Percentiles rank a stretch among this genome's conserved stretches.
Conservation (phyloP, 2,888 invertebrate species). For the Aspidapion aeneum region DNA sequence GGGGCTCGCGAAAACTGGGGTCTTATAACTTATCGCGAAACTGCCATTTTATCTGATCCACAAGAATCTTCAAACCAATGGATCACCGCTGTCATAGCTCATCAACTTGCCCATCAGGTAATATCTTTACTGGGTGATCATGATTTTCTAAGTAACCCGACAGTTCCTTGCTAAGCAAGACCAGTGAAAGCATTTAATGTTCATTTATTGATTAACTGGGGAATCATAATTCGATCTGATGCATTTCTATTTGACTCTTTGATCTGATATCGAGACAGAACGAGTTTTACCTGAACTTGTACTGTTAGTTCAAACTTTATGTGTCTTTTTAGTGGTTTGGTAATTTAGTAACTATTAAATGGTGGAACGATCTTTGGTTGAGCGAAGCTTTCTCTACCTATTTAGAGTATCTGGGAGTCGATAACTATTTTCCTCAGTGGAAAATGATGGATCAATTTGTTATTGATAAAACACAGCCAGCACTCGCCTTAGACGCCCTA, state of each 20-base stretch:
- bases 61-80: slow-evolving; percentile 65
- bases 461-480: slow-evolving; percentile 63
- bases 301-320: no score
- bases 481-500: slow-evolving; percentile 64
- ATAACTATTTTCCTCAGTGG: slow-evolving; percentile 60
- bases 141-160: no score
- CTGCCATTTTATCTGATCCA: slow-evolving; percentile 61
- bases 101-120: slow-evolving; percentile 75
- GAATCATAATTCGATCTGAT: no score
- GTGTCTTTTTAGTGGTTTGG: slow-evolving; percentile 67
- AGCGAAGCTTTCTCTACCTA: slow-evolving; percentile 86
- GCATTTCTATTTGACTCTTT: no score
- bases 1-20: slow-evolving; percentile 87
- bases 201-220: no score
- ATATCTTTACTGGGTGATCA: no score
- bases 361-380: slow-evolving; percentile 93
- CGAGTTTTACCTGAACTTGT: no score
- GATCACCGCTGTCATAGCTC: slow-evolving; percentile 63
- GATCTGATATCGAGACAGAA: no score
- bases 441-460: slow-evolving; percentile 70
- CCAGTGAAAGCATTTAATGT: no score
- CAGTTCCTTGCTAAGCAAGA: no score
- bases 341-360: slow-evolving; percentile 89
- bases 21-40: slow-evolving; percentile 69
- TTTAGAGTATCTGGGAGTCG: slow-evolving; percentile 72